Evolutionary conservation across 2,113 vertebrate species (phyloP).

Genomic region (Perognathus longimembris): DNA sequence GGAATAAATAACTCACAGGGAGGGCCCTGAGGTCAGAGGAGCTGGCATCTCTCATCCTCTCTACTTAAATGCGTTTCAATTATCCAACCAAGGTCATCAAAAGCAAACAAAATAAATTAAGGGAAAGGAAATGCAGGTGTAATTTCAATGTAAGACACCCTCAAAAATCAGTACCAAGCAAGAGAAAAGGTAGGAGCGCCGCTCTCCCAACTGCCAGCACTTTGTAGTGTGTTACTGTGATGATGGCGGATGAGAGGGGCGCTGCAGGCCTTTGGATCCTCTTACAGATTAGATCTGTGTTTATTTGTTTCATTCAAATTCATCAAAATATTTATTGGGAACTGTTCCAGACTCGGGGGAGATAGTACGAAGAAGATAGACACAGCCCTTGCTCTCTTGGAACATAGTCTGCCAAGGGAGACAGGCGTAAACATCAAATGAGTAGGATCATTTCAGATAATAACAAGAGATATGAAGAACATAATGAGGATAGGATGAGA

Average conservation of each 20-base stretch:
- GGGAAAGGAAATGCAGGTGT: not conserved
- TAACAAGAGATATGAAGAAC: not conserved
- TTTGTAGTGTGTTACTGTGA: not conserved
- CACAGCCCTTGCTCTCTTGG: not conserved
- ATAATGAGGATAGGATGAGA: not conserved
- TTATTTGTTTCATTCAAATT: slow-evolving; percentile 52
- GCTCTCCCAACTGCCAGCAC: too few relatives aligned
- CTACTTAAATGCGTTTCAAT: slow-evolving; percentile 50
- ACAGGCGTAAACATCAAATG: not conserved
- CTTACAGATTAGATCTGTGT: not conserved
- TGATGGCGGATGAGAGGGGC: not conserved
- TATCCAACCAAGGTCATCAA: slow-evolving; percentile 57
- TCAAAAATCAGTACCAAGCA: not conserved
- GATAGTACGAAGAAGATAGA: not conserved
- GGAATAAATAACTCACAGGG: slow-evolving; percentile 39
- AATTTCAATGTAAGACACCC: not conserved
- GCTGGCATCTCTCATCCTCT: slow-evolving; percentile 12
- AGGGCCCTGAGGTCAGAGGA: not conserved
- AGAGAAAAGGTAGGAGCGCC: not conserved
- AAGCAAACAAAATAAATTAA: slow-evolving; percentile 22
- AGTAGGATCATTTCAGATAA: not conserved
- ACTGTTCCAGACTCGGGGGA: slow-evolving; percentile 22
- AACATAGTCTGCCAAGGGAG: not conserved
- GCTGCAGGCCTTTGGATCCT: not conserved
- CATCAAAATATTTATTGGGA: slow-evolving; percentile 43